phyloP scores from a whole-genome alignment of 2,888 invertebrate genomes.

The Dasypolia templi region DNA sequence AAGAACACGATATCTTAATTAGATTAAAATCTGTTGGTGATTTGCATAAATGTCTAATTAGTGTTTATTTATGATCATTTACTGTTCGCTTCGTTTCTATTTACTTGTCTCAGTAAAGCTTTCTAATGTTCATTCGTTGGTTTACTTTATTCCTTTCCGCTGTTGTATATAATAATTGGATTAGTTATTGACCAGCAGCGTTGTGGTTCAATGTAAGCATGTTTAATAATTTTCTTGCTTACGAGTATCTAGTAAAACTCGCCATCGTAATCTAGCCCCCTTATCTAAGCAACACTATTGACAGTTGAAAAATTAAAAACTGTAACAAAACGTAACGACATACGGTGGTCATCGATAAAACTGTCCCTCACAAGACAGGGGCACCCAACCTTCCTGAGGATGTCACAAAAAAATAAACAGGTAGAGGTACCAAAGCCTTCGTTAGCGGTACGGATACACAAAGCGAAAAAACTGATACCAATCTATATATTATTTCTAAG shows the following conservation, averaged over 20 bases:
- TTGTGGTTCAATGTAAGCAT: background rate
- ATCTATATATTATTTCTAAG: conserved; percentile 87
- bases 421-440: conserved; percentile 80
- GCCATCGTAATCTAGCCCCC: conserved; percentile 14
- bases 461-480: conserved; percentile 85
- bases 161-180: background rate
- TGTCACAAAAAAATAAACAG: conserved; percentile 83
- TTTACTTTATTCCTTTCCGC: background rate
- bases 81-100: conserved; percentile 5
- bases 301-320: conserved; percentile 72
- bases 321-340: conserved; percentile 81
- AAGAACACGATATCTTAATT: conserved; percentile 29
- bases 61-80: conserved; percentile 26
- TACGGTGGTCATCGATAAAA: conserved; percentile 88
- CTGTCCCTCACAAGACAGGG: conserved; percentile 81
- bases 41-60: conserved; percentile 39
- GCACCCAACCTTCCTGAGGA: conserved; percentile 74
- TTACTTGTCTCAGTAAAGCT: background rate
- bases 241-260: conserved; percentile 2
- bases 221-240: background rate
- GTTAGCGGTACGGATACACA: conserved; percentile 86
- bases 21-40: conserved; percentile 17
- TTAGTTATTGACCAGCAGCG: background rate
- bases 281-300: conserved; percentile 55
- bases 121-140: background rate